These are phyloP conservation scores for Pseudococcus viburni DNA, from an alignment of 2,888 invertebrate genomes.

Conservation along the genomic window DNA sequence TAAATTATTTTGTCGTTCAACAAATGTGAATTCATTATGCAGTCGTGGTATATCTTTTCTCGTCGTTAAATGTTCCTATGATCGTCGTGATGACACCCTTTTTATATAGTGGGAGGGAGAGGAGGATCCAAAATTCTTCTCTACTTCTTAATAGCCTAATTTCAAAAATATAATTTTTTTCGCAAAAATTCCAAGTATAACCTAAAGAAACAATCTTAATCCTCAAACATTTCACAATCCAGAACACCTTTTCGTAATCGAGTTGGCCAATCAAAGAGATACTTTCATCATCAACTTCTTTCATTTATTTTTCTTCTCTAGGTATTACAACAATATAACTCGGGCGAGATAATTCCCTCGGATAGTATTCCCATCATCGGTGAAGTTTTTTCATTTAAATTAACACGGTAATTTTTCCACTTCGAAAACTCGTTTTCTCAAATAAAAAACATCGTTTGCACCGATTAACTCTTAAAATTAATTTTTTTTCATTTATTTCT, in stretches of 20 bases:
- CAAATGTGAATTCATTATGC: too few species aligned
- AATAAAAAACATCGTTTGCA: neutral
- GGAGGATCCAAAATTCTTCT: too few species aligned
- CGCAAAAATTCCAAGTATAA: neutral
- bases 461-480: slow-evolving; percentile 36
- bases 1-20: too few species aligned
- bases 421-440: neutral
- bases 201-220: neutral
- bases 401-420: slow-evolving; percentile 19
- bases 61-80: too few species aligned
- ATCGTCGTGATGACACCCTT: too few species aligned
- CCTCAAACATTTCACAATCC: neutral
- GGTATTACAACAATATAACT: neutral
- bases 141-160: too few species aligned
- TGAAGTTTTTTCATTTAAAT: slow-evolving; percentile 47
- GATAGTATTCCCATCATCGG: neutral
- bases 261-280: neutral
- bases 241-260: neutral
- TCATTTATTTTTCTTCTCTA: neutral
- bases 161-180: too few species aligned
- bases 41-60: too few species aligned
- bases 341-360: neutral
- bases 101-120: too few species aligned
- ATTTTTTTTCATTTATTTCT: slow-evolving; percentile 8
- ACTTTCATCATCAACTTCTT: neutral